These are phyloP conservation scores for Oreochromis spilurus DNA, from an alignment of 2,113 vertebrate genomes.

Conservation along the genomic window DNA sequence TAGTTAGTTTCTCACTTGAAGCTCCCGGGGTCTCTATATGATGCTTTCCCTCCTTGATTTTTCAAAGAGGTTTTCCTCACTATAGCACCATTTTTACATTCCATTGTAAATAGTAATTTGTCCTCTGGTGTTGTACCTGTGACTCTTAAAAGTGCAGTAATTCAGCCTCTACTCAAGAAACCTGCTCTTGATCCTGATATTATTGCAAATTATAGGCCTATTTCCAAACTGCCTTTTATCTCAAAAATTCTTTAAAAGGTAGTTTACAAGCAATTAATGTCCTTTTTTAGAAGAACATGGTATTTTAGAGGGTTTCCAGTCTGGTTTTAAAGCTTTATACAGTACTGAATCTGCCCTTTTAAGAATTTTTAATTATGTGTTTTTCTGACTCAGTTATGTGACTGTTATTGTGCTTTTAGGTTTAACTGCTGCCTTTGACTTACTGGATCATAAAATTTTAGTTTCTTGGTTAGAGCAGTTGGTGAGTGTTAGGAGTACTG, in stretches of 20 bases:
- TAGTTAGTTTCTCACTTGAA: not conserved
- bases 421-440: not conserved
- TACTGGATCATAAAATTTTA: not conserved
- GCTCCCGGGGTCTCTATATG: not conserved
- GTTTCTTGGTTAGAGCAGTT: not conserved
- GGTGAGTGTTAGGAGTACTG: not conserved
- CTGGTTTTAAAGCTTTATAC: not conserved
- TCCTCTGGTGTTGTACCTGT: not conserved
- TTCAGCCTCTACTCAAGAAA: not conserved
- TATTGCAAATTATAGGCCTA: not conserved
- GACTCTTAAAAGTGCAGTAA: not conserved
- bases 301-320: not conserved
- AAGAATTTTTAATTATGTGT: not conserved
- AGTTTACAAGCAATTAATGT: not conserved
- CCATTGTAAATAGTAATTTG: not conserved
- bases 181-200: not conserved
- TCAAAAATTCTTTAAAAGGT: not conserved
- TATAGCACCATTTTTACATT: fast-evolving
- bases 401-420: not conserved
- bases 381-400: not conserved
- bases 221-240: not conserved
- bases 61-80: not conserved
- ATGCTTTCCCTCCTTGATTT: not conserved
- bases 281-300: not conserved
- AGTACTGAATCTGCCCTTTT: not conserved